Base-by-base conservation (phyloP, 2,113 vertebrate genomes). In the Macaca mulatta region DNA sequence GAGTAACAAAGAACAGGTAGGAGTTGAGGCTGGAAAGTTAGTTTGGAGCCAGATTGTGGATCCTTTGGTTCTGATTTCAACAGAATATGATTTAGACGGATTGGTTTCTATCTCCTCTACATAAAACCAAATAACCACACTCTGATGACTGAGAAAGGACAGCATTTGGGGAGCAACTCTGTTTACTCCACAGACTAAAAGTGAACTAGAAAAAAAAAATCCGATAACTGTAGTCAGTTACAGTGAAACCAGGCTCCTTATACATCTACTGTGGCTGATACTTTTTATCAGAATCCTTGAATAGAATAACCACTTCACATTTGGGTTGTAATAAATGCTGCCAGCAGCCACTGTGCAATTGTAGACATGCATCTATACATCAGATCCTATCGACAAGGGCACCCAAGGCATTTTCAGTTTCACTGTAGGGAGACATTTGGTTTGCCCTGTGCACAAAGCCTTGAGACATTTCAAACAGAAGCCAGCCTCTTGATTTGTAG, bases 391-490 rank as follows among this genome's bases (percentile, higher is more conserved):
- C 40, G 38, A 87, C 92, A 97, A 97, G 96, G 96, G 52, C 92
- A 94, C 84, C 13, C 40, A 23, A 80, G 89, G 75, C 86, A 92
- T 75, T 92, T 88, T 77, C 45, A 6, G 67, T 45, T 32, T 86
- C n/a, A 2, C 17, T 78, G 43, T 75, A 38, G 69, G 70, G 48
- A 91, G 55, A 77, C 43, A 30, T 59, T 96, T 97, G 94, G 87
- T 57, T 95, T 92, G 80, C 79, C 64, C 50, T 89, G 70, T 78
- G 80, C 85, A 85, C 32, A 93, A 77, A 90, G 67, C 57, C 80
- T 93, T 94, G 85, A 85, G 93, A 85, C 25, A 50, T 80, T 87
- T 97, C 93, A 96, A 97, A 86, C 3, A 96, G 48, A 98, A 88
- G 74, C 35, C 50, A 96, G 74, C 77, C 61, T 97, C 80, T 90